Evolutionary conservation across 1,140 invertebrate genomes (phyloP).

Genomic region (Sitophilus oryzae): DNA sequence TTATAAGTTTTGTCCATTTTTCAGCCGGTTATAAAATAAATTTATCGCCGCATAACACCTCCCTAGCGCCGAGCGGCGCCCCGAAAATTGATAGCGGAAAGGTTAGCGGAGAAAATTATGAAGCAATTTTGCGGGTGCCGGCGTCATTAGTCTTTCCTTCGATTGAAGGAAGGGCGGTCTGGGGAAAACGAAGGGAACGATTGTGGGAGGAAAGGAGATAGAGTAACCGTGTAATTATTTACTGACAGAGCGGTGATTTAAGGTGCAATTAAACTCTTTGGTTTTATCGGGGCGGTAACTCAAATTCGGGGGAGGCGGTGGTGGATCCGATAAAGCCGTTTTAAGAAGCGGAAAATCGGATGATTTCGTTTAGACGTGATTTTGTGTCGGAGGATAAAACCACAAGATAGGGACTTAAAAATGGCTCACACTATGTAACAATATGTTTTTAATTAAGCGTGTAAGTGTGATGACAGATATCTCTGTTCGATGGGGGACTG

Average conservation of each 20-base stretch:
- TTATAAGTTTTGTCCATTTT: not conserved
- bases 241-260: slow-evolving; percentile 1
- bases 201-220: not conserved
- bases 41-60: not conserved
- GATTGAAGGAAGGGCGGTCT: not conserved
- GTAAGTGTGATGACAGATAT: too few relatives aligned
- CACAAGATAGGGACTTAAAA: too few relatives aligned
- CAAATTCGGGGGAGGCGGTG: too few relatives aligned
- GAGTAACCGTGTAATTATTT: slow-evolving; percentile 6
- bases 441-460: too few relatives aligned
- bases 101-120: slow-evolving; percentile 43
- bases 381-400: too few relatives aligned
- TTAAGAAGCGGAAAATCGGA: too few relatives aligned
- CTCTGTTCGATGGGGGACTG: too few relatives aligned
- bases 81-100: slow-evolving; percentile 41
- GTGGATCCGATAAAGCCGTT: too few relatives aligned
- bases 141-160: slow-evolving; percentile 39
- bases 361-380: too few relatives aligned
- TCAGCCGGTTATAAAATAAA: not conserved
- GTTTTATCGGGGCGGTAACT: slow-evolving; percentile 1
- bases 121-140: slow-evolving; percentile 42
- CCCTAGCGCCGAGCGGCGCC: not conserved
- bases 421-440: too few relatives aligned
- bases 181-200: not conserved
- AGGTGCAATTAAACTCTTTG: slow-evolving; percentile 1